Evolutionary conservation across 2,888 invertebrate genomes (phyloP).

Genomic region (Operophtera brumata): DNA sequence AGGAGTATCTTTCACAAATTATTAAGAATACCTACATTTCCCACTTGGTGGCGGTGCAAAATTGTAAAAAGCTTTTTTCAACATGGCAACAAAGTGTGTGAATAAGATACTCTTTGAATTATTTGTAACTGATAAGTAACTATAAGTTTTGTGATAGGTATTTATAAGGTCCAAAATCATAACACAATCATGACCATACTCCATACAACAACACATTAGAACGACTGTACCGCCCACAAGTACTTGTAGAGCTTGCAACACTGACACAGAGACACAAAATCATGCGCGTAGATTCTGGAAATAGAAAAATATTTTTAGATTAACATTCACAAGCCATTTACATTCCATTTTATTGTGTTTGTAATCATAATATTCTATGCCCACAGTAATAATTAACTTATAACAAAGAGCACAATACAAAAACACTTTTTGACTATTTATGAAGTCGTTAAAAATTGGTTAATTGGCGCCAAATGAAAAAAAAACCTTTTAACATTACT

Average conservation of each 20-base stretch:
- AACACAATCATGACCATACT: constrained; percentile 54
- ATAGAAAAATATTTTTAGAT: constrained; percentile 11
- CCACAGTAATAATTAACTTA: constrained; percentile 13
- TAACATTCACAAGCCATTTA: constrained; percentile 20
- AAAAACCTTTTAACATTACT: too few relatives aligned
- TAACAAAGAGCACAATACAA: not conserved
- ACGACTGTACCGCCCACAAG: constrained; percentile 60
- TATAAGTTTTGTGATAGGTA: constrained; percentile 41
- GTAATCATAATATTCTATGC: constrained; percentile 32
- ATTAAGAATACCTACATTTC: not conserved
- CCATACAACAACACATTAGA: constrained; percentile 33
- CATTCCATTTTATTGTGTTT: constrained; percentile 37
- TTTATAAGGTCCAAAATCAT: constrained; percentile 48
- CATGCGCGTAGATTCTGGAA: constrained; percentile 21
- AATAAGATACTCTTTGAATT: constrained; percentile 57
- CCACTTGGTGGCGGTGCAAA: constrained; percentile 35
- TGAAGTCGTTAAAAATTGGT: not conserved
- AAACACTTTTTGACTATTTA: not conserved
- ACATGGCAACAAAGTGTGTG: constrained; percentile 34
- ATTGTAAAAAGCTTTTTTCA: constrained; percentile 21
- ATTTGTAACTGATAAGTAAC: constrained; percentile 28
- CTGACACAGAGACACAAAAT: constrained; percentile 54
- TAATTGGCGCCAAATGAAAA: not conserved
- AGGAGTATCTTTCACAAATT: constrained; percentile 57
- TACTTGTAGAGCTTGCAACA: constrained; percentile 72